Conservation (phyloP, 2,113 vertebrate species). For the Pseudopodoces humilis region DNA sequence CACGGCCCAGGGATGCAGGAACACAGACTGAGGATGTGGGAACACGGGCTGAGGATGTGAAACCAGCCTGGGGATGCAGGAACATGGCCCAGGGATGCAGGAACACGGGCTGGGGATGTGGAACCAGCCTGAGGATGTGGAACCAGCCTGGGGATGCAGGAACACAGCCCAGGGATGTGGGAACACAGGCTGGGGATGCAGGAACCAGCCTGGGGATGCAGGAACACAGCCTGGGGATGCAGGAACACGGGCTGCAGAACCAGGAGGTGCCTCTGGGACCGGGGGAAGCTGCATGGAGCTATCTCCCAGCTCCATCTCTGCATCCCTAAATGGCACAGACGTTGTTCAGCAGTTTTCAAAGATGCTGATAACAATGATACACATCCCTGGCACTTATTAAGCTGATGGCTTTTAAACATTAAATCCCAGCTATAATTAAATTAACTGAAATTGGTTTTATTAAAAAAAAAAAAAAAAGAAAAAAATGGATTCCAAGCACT, state of each 20-base stretch:
- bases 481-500: neutral
- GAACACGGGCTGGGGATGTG: too few species aligned
- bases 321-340: neutral
- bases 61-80: too few species aligned
- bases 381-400: constrained; percentile 32
- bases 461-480: neutral
- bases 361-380: constrained; percentile 36
- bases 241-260: rapidly evolving
- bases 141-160: too few species aligned
- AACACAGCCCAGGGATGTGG: neutral
- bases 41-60: too few species aligned
- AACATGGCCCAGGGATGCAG: too few species aligned
- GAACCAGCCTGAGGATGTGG: too few species aligned
- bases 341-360: constrained; percentile 42
- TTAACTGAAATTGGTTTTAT: constrained; percentile 41
- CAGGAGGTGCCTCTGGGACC: neutral
- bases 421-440: constrained; percentile 55
- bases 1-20: neutral
- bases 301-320: neutral
- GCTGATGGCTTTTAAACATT: constrained; percentile 49
- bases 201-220: neutral
- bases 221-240: neutral
- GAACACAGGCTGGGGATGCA: rapidly evolving
- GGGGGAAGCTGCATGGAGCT: rapidly evolving
- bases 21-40: rapidly evolving